Base-by-base conservation (phyloP, 2,797 vertebrate genomes). In the Pangasius krempfi region DNA sequence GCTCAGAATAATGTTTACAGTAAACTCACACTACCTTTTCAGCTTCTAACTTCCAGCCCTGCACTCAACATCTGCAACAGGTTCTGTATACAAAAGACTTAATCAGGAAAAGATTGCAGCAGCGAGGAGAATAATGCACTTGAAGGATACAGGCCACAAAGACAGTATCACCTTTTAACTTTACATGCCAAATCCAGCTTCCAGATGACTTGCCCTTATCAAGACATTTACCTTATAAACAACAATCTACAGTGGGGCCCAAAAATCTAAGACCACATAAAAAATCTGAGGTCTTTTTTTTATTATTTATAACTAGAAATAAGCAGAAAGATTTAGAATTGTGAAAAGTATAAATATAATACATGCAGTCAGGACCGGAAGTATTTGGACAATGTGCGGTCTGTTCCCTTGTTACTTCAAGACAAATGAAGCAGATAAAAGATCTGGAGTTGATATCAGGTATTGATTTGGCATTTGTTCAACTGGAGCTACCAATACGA, bases 1-100 rank as follows among this genome's bases (percentile, higher is more conserved):
- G 84, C 72, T 47, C 58, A 76, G 86, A 88, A 89, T 70, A 88
- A 86, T 50, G 84, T 85, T 88, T 89, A 75, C 75, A 56, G 87
- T 91, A 20, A 66, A 64, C 66, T 86, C 72, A 81, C 56, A 75
- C 62, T 60, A 87, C 84, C 82, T 87, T 56, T 79, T 37, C 37
- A 86, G 37, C 76, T 62, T 66, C 62, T 60, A 62, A 81, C 40
- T 76, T 86, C 47, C 62, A 84, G 64, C 56, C 82, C 54, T 86
- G 80, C 58, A 50, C 58, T 82, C 40, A 89, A 88, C 73, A 84
- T 80, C 85, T 89, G 88, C 79, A 56, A 37, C 20, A 85, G 40
- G 33, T n/a, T 87, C 73, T 88, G 58, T 78, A 85, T 75, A 78
- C 75, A 88, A 44, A 88, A 44, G 22, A 81, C 70, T 85, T 66